Percentiles rank a stretch among this genome's conserved stretches.
These are phyloP conservation scores for Danio tinwini DNA, from an alignment of 2,797 vertebrate species.

Conservation along the genomic window DNA sequence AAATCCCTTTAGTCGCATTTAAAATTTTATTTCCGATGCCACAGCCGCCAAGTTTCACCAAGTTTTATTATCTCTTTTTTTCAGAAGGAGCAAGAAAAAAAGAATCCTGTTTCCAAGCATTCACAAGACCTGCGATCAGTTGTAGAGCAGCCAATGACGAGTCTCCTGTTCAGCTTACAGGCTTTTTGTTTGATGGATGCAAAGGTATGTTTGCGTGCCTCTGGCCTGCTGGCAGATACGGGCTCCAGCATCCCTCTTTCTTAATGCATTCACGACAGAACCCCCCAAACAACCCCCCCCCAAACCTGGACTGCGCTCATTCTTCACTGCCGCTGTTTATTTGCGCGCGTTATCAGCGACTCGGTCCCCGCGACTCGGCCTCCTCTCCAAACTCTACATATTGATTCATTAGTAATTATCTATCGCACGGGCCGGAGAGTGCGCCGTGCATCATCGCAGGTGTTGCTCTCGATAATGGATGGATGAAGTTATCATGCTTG, in stretches of 20 bases:
- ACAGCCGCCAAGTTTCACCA: neutral
- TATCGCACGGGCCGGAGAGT: conserved; percentile 65
- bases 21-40: neutral
- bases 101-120: conserved; percentile 38
- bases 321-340: conserved; percentile 58
- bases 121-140: conserved; percentile 47
- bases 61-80: neutral
- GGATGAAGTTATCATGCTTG: conserved; percentile 83
- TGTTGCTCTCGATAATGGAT: conserved; percentile 85
- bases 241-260: conserved; percentile 63
- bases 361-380: conserved; percentile 9
- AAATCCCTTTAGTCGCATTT: too few relatives aligned
- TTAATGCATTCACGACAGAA: conserved; percentile 63
- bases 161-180: conserved; percentile 53
- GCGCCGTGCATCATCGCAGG: conserved; percentile 75
- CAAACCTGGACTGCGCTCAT: conserved; percentile 57
- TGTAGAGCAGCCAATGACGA: conserved; percentile 56
- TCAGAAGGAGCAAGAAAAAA: conserved; percentile 13
- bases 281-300: neutral
- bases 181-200: conserved; percentile 63
- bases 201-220: conserved; percentile 56
- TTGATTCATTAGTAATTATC: conserved; percentile 74
- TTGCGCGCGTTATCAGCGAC: conserved; percentile 52
- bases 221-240: conserved; percentile 62
- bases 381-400: conserved; percentile 57